A percentile compares a stretch with the other conserved stretches of the same genome.
Conservation (phyloP, 2,113 vertebrate species). For the Mustelus asterias region DNA sequence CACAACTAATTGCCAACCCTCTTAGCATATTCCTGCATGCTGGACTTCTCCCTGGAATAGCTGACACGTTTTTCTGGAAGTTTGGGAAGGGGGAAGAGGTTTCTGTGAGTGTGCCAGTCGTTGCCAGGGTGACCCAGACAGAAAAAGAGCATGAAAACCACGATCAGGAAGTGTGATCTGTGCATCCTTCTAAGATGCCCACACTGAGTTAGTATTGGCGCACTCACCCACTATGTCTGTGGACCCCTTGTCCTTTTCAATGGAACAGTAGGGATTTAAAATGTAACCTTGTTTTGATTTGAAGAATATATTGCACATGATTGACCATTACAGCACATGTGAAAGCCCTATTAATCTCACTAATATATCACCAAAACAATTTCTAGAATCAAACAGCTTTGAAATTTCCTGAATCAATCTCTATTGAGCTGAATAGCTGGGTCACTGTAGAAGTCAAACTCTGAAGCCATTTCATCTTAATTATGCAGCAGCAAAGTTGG, state of each 20-base stretch:
- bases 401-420: slow-evolving; percentile 26
- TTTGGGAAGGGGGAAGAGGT: not conserved
- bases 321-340: not conserved
- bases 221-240: no score
- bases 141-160: not conserved
- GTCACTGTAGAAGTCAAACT: slow-evolving; percentile 18
- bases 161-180: not conserved
- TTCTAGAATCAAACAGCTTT: not conserved
- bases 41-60: not conserved
- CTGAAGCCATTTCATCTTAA: not conserved
- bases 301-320: not conserved
- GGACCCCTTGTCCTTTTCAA: not conserved
- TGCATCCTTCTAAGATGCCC: not conserved
- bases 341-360: not conserved
- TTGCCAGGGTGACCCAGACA: not conserved
- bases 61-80: not conserved
- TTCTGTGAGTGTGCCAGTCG: not conserved
- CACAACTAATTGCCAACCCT: not conserved
- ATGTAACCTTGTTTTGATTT: not conserved
- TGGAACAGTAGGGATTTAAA: not conserved
- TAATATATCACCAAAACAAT: slow-evolving; percentile 15
- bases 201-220: not conserved
- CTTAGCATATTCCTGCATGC: not conserved
- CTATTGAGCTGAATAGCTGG: not conserved
- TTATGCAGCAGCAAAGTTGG: not conserved